Conservation (phyloP, 2,888 invertebrate species). For the Melipona bicolor region DNA sequence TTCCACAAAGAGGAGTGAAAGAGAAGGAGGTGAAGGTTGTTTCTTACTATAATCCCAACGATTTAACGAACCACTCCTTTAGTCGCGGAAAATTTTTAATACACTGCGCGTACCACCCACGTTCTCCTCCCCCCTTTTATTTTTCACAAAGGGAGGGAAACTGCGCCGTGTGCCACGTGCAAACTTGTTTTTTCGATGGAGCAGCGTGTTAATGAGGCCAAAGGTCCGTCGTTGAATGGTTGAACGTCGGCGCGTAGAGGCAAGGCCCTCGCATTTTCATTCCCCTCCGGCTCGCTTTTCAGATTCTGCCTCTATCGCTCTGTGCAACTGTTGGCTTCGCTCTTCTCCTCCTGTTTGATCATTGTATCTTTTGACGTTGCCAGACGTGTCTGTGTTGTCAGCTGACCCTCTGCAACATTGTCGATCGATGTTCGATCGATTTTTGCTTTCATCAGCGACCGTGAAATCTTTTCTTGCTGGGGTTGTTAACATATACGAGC, state of each 20-base stretch:
- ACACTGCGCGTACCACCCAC: background rate
- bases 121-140: background rate
- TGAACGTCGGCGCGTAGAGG: constrained; percentile 29
- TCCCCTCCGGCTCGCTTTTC: constrained; percentile 26
- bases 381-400: constrained; percentile 31
- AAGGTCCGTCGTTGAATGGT: constrained; percentile 44
- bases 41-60: background rate
- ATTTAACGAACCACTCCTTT: constrained; percentile 16
- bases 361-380: constrained; percentile 33
- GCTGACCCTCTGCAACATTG: background rate
- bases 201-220: constrained; percentile 50
- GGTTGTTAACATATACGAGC: no score
- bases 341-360: constrained; percentile 14
- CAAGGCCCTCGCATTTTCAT: constrained; percentile 20
- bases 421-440: constrained; percentile 29
- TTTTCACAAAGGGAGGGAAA: constrained; percentile 1
- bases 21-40: background rate
- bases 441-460: background rate
- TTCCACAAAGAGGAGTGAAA: background rate
- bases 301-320: constrained; percentile 1
- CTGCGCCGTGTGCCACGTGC: background rate
- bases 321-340: constrained; percentile 13
- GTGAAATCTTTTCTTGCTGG: background rate
- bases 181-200: constrained; percentile 25
- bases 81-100: constrained; percentile 26